phyloP scores from a whole-genome alignment of 2,888 invertebrate genomes.

The Diaperis boleti region DNA sequence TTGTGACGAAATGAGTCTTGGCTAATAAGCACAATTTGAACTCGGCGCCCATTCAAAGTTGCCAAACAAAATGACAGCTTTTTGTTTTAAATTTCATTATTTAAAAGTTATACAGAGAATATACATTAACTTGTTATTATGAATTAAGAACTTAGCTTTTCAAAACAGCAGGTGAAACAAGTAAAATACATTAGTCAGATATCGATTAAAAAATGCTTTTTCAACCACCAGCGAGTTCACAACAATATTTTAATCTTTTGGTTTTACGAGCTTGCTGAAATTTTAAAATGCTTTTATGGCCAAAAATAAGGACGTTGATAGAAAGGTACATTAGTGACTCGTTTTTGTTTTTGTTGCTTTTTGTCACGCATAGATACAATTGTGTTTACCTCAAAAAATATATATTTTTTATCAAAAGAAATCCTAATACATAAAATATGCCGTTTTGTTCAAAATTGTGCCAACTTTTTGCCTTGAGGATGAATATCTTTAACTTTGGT shows the following conservation, averaged over 20 bases:
- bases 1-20: background rate
- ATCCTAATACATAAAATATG: background rate
- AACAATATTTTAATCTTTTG: too few species aligned
- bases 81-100: too few species aligned
- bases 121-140: background rate
- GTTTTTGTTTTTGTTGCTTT: too few species aligned
- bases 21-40: background rate
- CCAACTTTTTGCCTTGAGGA: constrained; percentile 1
- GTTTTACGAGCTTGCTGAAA: too few species aligned
- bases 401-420: too few species aligned
- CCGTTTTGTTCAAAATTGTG: background rate
- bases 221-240: too few species aligned
- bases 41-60: background rate
- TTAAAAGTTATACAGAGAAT: background rate
- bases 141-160: background rate
- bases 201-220: background rate
- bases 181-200: background rate
- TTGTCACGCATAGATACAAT: too few species aligned
- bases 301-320: too few species aligned
- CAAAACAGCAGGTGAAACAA: background rate
- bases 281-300: too few species aligned
- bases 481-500: constrained; percentile 11
- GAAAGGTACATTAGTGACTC: too few species aligned
- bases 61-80: too few species aligned
- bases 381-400: too few species aligned